phyloP scores from a whole-genome alignment of 2,113 vertebrate species.

The Hypanus sabinus region DNA sequence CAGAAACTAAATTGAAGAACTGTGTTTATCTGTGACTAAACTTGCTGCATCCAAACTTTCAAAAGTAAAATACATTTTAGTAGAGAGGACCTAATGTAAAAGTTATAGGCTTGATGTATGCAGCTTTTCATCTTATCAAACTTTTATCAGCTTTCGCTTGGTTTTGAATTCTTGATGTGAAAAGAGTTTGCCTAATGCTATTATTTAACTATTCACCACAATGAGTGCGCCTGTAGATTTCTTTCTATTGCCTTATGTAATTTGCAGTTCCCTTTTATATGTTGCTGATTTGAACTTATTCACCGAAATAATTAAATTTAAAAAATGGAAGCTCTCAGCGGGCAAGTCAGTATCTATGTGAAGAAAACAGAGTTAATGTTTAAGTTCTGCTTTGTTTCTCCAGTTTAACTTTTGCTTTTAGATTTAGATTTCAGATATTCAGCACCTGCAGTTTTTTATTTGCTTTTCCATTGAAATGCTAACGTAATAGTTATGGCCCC shows the following conservation, averaged over 20 bases:
- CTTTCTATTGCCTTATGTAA: not conserved
- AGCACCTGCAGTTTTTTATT: too few relatives aligned
- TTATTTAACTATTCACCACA: not conserved
- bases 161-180: conserved; percentile 3
- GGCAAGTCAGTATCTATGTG: too few relatives aligned
- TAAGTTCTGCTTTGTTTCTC: too few relatives aligned
- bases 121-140: conserved; percentile 1
- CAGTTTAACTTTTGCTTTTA: too few relatives aligned
- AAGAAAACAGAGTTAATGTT: too few relatives aligned
- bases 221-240: not conserved
- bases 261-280: not conserved
- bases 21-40: not conserved
- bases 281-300: not conserved
- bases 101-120: not conserved
- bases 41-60: not conserved
- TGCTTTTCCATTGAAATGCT: not conserved
- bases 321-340: too few relatives aligned
- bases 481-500: not conserved
- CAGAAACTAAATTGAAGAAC: not conserved
- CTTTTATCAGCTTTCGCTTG: not conserved
- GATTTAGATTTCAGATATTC: too few relatives aligned
- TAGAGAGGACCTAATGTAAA: not conserved
- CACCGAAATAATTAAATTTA: not conserved
- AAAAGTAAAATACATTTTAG: not conserved
- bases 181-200: not conserved